A percentile compares a stretch with the other conserved stretches of the same genome.
phyloP scores from a whole-genome alignment of 2,888 invertebrate genomes.

The Clanis bilineata region DNA sequence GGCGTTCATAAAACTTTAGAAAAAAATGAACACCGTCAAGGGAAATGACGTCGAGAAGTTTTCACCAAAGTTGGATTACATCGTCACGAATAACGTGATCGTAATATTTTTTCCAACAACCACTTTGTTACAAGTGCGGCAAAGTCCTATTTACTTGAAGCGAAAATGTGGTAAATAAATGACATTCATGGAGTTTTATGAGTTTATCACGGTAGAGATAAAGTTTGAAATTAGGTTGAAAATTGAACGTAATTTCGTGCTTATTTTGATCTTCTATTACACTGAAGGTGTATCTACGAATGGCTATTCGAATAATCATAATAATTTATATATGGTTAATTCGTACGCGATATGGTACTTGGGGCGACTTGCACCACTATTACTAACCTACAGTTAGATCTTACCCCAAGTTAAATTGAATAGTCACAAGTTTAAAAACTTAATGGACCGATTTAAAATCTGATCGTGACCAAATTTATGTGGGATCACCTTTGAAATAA shows the following conservation, averaged over 20 bases:
- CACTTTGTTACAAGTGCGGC: slow-evolving; percentile 42
- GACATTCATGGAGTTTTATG: slow-evolving; percentile 1
- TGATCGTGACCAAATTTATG: too few relatives aligned
- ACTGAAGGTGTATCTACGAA: neutral
- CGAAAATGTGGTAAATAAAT: slow-evolving; percentile 20
- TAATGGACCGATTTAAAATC: too few relatives aligned
- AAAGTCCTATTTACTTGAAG: slow-evolving; percentile 53
- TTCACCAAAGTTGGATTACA: slow-evolving; percentile 65
- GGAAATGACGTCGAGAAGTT: slow-evolving; percentile 56
- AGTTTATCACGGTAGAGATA: neutral
- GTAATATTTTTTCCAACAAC: slow-evolving; percentile 50
- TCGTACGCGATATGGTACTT: too few relatives aligned
- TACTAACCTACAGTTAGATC: too few relatives aligned
- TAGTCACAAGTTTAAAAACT: too few relatives aligned
- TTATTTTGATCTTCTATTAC: neutral
- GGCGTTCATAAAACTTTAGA: slow-evolving; percentile 41
- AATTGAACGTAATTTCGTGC: neutral
- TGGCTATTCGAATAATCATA: too few relatives aligned
- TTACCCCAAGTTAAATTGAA: too few relatives aligned
- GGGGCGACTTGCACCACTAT: too few relatives aligned
- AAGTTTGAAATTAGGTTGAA: neutral
- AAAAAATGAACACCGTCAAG: slow-evolving; percentile 48
- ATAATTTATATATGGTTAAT: too few relatives aligned
- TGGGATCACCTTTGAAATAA: too few relatives aligned
- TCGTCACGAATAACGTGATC: slow-evolving; percentile 53